phyloP scores from a whole-genome alignment of 1,140 invertebrate genomes.

The Sweltsa coloradensis region DNA sequence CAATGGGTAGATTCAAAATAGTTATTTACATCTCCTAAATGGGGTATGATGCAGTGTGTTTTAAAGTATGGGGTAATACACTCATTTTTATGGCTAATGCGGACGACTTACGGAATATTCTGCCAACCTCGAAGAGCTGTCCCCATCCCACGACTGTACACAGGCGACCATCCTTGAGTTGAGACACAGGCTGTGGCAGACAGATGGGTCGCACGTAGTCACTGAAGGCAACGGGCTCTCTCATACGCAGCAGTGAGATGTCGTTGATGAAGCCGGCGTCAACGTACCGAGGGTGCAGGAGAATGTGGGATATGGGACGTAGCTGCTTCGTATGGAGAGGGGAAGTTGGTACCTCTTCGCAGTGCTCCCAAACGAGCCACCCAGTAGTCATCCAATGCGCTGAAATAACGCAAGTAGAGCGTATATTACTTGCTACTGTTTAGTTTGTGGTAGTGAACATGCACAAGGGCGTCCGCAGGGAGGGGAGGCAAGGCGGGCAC shows the following conservation, averaged over 20 bases:
- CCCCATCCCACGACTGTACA: slow-evolving; percentile 77
- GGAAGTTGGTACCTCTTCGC: slow-evolving; percentile 52
- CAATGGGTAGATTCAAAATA: too few relatives aligned
- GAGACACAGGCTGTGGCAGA: slow-evolving; percentile 38
- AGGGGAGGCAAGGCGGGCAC: too few relatives aligned
- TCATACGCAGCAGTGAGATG: slow-evolving; percentile 55
- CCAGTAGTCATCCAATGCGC: slow-evolving; percentile 63
- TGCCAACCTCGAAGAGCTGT: slow-evolving; percentile 64
- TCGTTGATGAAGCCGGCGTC: slow-evolving; percentile 70
- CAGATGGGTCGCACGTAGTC: slow-evolving; percentile 66
- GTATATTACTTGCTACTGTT: background rate
- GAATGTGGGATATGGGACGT: slow-evolving; percentile 43
- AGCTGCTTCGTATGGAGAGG: slow-evolving; percentile 63
- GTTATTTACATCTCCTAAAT: too few relatives aligned
- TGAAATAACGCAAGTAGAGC: slow-evolving; percentile 26
- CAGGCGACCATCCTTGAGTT: slow-evolving; percentile 43
- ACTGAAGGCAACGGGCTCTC: slow-evolving; percentile 48
- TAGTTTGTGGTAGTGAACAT: background rate
- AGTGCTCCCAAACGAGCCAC: slow-evolving; percentile 62
- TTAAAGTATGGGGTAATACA: too few relatives aligned
- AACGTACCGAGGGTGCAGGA: slow-evolving; percentile 62
- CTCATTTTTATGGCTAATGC: slow-evolving; percentile 1
- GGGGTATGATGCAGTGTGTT: too few relatives aligned
- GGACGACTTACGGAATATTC: slow-evolving; percentile 61
- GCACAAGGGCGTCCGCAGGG: background rate